Evolutionary conservation across 2,113 vertebrate species (phyloP), one percentile per base, ranked within the genome.

Genomic region (Gambusia holbrooki): DNA sequence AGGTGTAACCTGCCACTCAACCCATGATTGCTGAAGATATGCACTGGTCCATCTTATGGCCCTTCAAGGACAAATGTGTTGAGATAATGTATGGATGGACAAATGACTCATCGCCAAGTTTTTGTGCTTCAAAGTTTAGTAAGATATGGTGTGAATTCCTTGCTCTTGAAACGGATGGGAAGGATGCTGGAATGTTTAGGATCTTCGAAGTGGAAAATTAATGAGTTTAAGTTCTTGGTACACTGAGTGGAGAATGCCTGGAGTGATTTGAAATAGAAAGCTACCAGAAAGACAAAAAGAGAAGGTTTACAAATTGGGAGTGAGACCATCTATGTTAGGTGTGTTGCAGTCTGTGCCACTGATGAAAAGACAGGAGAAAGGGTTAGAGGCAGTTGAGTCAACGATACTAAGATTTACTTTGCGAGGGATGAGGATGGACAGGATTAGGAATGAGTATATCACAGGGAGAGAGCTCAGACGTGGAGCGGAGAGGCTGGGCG

Each of bases 361-460:
- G 64, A 66, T 61, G 19, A 67, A 75, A 75, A 66, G 30, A 74
- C 45, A 58, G n/a, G 63, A 37, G 33, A 54, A 74, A 35, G 45
- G 29, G 32, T 58, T 74, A 35, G n/a, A 8, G 33, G 62, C 19
- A 10, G 29, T 5, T 22, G 45, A 74, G 66, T 32, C 37, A 69
- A 64, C 68, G 66, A 69, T 54, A 33, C 30, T n/a, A 4, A 73
- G 66, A 74, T 74, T 80, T 74, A 68, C 29, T 30, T 27, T 70
- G 67, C 40, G n/a, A n/a, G 8, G 45, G 48, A 74, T 66, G 63
- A 74, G 72, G 72, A 74, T 58, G n/a, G 60, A 75, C 73, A 67
- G 64, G 27, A 60, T 67, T 66, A 62, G 66, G 66, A 69, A 69
- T 67, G 66, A 69, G 74, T 62, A 48, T 5, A 62, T 69, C 65